Percentiles rank a stretch among this genome's conserved stretches.
Evolutionary conservation across 2,888 invertebrate species (phyloP).

Genomic region (Mechanitis mazaeus): DNA sequence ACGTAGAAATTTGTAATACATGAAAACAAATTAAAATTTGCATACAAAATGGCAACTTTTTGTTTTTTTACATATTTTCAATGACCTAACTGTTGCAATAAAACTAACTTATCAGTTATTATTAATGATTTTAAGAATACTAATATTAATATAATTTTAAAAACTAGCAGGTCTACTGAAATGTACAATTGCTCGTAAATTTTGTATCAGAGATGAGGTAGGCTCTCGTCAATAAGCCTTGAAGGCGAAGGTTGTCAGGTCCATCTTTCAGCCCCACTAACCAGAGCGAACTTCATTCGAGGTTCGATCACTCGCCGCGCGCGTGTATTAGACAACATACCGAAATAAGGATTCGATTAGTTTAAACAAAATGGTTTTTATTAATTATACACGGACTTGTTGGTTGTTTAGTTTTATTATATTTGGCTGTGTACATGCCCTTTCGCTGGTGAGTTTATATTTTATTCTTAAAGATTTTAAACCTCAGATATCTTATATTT

Average conservation of each 20-base stretch:
- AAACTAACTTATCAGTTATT: no score
- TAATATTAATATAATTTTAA: no score
- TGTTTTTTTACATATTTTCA: no score
- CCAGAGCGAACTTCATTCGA: slow-evolving; percentile 27
- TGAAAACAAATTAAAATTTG: no score
- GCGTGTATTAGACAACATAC: slow-evolving; percentile 5
- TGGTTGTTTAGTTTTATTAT: slow-evolving; percentile 47
- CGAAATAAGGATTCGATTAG: slow-evolving; percentile 4
- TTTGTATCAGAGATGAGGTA: slow-evolving; percentile 7
- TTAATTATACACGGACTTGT: slow-evolving; percentile 37
- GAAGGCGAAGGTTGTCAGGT: slow-evolving; percentile 58
- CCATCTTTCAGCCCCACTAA: slow-evolving; percentile 40
- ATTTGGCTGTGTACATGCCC: slow-evolving; percentile 49
- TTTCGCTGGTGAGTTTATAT: slow-evolving; percentile 48
- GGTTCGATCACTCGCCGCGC: slow-evolving; percentile 19
- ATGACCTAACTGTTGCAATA: no score
- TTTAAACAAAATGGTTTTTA: slow-evolving; percentile 12
- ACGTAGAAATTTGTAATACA: no score
- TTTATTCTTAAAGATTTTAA: neutral
- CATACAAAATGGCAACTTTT: no score
- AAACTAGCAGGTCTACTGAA: neutral
- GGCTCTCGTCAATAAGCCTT: slow-evolving; percentile 57
- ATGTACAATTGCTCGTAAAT: neutral
- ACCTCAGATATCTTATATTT: no score
- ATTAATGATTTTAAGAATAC: no score